Percentiles rank a stretch among this genome's conserved stretches.
Conservation (phyloP, 2,888 invertebrate genomes). For the Stenodema calcarata region DNA sequence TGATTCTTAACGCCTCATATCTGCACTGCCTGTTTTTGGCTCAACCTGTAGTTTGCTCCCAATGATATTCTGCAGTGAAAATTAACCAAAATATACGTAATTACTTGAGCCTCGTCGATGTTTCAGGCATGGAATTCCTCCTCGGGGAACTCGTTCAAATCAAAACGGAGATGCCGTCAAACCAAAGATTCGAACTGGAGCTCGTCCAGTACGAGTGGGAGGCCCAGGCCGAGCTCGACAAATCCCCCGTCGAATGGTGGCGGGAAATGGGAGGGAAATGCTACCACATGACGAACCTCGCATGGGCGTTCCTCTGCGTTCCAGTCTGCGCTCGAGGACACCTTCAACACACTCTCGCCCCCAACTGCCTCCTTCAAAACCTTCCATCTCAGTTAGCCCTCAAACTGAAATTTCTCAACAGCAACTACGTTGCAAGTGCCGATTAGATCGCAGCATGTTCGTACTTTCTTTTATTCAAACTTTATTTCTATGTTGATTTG, state of each 20-base stretch:
- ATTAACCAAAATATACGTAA: too few relatives aligned
- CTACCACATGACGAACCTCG: slow-evolving; percentile 46
- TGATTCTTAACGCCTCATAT: too few relatives aligned
- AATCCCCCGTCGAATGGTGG: slow-evolving; percentile 65
- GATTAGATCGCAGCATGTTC: neutral
- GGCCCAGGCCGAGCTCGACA: slow-evolving; percentile 62
- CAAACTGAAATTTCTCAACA: slow-evolving; percentile 54
- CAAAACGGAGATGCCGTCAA: slow-evolving; percentile 61
- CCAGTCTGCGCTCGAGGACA: slow-evolving; percentile 51
- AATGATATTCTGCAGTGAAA: too few relatives aligned
- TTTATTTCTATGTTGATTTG: too few relatives aligned
- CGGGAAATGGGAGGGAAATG: slow-evolving; percentile 51
- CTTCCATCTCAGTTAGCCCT: slow-evolving; percentile 51
- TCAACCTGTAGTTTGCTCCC: too few relatives aligned
- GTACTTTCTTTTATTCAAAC: too few relatives aligned
- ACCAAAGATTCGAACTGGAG: slow-evolving; percentile 63
- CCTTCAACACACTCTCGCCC: slow-evolving; percentile 45
- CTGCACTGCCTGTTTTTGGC: too few relatives aligned
- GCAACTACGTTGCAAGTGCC: slow-evolving; percentile 50
- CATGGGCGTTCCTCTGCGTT: slow-evolving; percentile 47
- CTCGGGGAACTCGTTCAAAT: slow-evolving; percentile 61
- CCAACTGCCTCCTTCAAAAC: slow-evolving; percentile 45
- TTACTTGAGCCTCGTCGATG: too few relatives aligned
- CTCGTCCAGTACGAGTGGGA: slow-evolving; percentile 64
- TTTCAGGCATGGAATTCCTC: slow-evolving; percentile 62